phyloP scores from a whole-genome alignment of 2,797 vertebrate species.

The Gobionotothen gibberifrons region DNA sequence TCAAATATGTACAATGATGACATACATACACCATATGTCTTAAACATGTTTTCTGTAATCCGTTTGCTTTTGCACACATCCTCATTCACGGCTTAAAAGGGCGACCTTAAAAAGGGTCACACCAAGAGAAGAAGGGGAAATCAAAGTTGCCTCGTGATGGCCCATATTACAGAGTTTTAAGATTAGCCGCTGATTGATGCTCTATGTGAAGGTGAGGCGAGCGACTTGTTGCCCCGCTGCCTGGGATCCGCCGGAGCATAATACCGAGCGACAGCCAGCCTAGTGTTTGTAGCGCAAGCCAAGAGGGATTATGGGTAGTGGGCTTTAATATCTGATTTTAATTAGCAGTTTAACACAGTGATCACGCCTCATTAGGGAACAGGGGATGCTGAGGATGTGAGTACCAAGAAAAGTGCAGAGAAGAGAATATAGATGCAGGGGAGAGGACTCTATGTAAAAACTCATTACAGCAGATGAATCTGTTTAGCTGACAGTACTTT shows the following conservation, averaged over 20 bases:
- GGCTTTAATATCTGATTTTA: conserved; percentile 87
- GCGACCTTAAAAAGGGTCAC: conserved; percentile 14
- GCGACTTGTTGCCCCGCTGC: conserved; percentile 52
- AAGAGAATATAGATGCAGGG: conserved; percentile 45
- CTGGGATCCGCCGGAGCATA: conserved; percentile 52
- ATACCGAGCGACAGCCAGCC: conserved; percentile 72
- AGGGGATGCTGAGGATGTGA: conserved; percentile 71
- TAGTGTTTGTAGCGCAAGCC: conserved; percentile 76
- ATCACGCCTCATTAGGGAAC: conserved; percentile 84
- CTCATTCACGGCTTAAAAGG: neutral
- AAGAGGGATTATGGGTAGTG: conserved; percentile 84
- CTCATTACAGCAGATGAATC: conserved; percentile 27
- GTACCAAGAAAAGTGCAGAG: conserved; percentile 49
- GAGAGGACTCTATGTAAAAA: conserved; percentile 7
- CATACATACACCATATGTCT: conserved; percentile 32
- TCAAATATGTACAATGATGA: conserved; percentile 58
- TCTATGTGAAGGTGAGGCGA: conserved; percentile 65
- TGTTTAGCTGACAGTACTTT: conserved; percentile 20
- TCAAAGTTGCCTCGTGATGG: conserved; percentile 31
- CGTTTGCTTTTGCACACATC: conserved; percentile 32
- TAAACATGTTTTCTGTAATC: conserved; percentile 35
- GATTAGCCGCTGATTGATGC: conserved; percentile 63
- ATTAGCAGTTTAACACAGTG: conserved; percentile 85
- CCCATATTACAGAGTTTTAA: conserved; percentile 40
- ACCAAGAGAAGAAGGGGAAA: neutral